Percentiles rank a stretch among this genome's conserved stretches.
Evolutionary conservation across 2,113 vertebrate species (phyloP).

Genomic region (Pelvicachromis taeniatus): DNA sequence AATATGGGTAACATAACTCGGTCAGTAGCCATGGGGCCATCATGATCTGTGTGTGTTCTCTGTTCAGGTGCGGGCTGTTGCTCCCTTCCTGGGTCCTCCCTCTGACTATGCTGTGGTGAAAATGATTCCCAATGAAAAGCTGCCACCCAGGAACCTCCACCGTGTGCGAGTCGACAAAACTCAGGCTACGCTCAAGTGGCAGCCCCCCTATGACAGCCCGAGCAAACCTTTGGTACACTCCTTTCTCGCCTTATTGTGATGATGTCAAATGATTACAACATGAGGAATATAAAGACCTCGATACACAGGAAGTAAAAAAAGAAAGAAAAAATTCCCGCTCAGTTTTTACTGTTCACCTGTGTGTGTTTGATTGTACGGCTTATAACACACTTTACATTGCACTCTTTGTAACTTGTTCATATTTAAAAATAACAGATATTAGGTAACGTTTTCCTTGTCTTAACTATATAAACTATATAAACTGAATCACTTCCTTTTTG

Average conservation of each 20-base stretch:
- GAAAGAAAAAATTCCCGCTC: too few species aligned
- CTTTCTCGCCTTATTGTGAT: not conserved
- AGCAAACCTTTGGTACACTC: constrained; percentile 81
- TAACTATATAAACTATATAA: too few species aligned
- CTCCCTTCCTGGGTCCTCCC: constrained; percentile 87
- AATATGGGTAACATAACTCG: not conserved
- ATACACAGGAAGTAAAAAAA: too few species aligned
- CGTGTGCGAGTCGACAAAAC: constrained; percentile 78
- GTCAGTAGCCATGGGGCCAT: not conserved
- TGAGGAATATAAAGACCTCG: not conserved
- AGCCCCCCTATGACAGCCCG: constrained; percentile 87
- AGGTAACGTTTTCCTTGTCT: accelerated
- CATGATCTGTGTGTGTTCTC: not conserved
- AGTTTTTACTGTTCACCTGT: too few species aligned
- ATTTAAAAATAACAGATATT: not conserved
- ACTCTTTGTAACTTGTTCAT: not conserved
- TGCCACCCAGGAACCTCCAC: constrained; percentile 92
- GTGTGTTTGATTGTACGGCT: too few species aligned
- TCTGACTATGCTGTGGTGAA: constrained; percentile 86
- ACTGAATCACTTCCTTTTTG: too few species aligned
- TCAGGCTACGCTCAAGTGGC: constrained; percentile 87
- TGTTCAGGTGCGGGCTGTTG: constrained; percentile 82
- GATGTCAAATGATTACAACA: not conserved
- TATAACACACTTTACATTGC: not conserved
- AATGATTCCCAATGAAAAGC: constrained; percentile 94